Evolutionary conservation across 2,888 invertebrate species (phyloP).

Genomic region (Lasioglossum zephyrum): DNA sequence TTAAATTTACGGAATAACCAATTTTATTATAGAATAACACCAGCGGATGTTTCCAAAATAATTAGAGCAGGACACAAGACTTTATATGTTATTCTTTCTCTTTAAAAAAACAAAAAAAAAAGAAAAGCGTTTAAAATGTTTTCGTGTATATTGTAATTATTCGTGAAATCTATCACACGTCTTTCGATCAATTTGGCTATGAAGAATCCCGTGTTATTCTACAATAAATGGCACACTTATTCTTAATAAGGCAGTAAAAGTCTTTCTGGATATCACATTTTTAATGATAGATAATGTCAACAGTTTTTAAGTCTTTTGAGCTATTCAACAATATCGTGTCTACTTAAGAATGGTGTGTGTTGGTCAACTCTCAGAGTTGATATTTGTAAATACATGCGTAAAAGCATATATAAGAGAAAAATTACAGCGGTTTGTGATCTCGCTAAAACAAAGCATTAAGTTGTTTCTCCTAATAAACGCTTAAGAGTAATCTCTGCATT

Average conservation of each 20-base stretch:
- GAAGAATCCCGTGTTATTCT: constrained; percentile 63
- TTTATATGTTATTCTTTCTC: neutral
- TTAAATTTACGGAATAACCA: constrained; percentile 66
- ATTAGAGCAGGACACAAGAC: neutral
- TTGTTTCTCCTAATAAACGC: constrained; percentile 18
- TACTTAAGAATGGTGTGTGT: constrained; percentile 26
- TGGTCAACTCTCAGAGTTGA: constrained; percentile 67
- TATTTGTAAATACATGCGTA: constrained; percentile 49
- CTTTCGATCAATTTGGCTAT: neutral
- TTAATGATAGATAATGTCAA: constrained; percentile 55
- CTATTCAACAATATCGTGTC: constrained; percentile 53
- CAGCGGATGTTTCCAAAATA: constrained; percentile 43
- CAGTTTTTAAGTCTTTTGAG: constrained; percentile 54
- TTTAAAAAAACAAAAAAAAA: neutral
- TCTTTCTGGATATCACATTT: constrained; percentile 67
- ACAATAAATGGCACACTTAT: constrained; percentile 54
- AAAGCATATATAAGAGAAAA: constrained; percentile 50
- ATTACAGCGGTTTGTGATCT: constrained; percentile 23
- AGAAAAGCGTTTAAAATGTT: neutral
- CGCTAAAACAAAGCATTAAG: constrained; percentile 23
- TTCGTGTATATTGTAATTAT: neutral
- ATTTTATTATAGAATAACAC: constrained; percentile 75
- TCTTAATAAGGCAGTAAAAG: constrained; percentile 58
- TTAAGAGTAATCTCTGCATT: constrained; percentile 23
- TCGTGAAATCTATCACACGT: neutral